phyloP scores from a whole-genome alignment of 2,113 vertebrate genomes.

The Limanda limanda region DNA sequence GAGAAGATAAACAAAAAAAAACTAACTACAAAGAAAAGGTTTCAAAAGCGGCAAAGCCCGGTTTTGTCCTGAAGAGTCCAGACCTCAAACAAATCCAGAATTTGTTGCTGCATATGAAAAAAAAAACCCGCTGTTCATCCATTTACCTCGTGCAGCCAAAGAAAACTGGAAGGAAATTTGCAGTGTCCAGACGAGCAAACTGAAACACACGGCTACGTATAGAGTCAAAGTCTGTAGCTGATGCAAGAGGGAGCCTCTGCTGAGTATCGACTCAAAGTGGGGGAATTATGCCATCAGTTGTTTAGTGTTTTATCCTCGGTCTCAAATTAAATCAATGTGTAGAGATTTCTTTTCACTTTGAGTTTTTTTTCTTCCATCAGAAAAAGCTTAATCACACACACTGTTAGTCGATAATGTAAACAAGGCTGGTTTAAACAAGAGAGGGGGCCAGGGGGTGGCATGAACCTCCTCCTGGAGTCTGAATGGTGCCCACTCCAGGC shows the following conservation, averaged over 20 bases:
- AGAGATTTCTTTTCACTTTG: slow-evolving; percentile 31
- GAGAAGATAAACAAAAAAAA: slow-evolving; percentile 33
- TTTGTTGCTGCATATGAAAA: slow-evolving; percentile 28
- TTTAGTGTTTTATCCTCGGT: slow-evolving; percentile 33
- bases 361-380: slow-evolving; percentile 20
- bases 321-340: slow-evolving; percentile 32
- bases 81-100: slow-evolving; percentile 35
- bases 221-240: slow-evolving; percentile 1
- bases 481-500: not conserved
- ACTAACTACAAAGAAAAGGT: slow-evolving; percentile 13
- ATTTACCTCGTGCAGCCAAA: slow-evolving; percentile 14
- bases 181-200: slow-evolving; percentile 6
- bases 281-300: slow-evolving; percentile 43
- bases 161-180: slow-evolving; percentile 15
- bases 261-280: slow-evolving; percentile 29
- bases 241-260: slow-evolving; percentile 20
- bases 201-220: slow-evolving; percentile 12
- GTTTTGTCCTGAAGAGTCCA: not conserved
- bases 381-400: slow-evolving; percentile 39
- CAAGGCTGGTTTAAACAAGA: not conserved
- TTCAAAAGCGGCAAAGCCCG: not conserved
- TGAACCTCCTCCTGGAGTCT: not conserved
- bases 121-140: not conserved
- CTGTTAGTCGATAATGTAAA: slow-evolving; percentile 21
- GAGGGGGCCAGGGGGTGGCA: not conserved